Evolutionary conservation across 2,797 vertebrate species (phyloP).

Genomic region (Chiloscyllium punctatum): DNA sequence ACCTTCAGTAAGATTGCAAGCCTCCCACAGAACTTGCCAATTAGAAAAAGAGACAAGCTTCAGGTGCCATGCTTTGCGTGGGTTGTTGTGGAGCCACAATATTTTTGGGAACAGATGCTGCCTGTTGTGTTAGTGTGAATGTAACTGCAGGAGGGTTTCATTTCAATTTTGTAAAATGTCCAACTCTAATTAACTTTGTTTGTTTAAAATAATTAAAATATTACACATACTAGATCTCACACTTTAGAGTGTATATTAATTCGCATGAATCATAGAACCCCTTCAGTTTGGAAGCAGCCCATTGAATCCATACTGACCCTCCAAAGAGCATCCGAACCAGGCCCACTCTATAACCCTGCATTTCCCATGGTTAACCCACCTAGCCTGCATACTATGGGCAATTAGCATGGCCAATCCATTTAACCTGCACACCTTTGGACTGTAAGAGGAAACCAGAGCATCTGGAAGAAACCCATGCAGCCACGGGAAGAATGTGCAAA

Average conservation of each 20-base stretch:
- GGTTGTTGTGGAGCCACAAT: background rate
- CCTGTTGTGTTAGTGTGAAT: background rate
- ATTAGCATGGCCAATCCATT: too few relatives aligned
- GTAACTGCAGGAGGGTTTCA: background rate
- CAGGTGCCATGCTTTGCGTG: background rate
- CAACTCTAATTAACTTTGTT: background rate
- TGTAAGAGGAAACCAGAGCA: too few relatives aligned
- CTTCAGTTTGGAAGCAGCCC: too few relatives aligned
- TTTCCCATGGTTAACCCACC: too few relatives aligned
- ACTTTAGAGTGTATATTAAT: background rate
- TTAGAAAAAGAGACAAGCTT: background rate
- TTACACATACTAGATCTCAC: background rate
- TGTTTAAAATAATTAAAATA: background rate
- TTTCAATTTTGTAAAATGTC: background rate
- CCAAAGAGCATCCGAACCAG: too few relatives aligned
- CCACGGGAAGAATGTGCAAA: too few relatives aligned
- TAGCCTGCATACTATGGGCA: too few relatives aligned
- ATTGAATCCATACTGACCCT: too few relatives aligned
- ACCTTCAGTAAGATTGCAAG: background rate
- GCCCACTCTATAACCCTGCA: too few relatives aligned
- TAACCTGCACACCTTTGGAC: too few relatives aligned
- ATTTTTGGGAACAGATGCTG: background rate
- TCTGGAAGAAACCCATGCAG: too few relatives aligned
- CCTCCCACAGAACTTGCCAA: background rate
- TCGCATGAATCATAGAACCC: too few relatives aligned